phyloP scores from a whole-genome alignment of 2,888 invertebrate genomes.

The Dryobota labecula region DNA sequence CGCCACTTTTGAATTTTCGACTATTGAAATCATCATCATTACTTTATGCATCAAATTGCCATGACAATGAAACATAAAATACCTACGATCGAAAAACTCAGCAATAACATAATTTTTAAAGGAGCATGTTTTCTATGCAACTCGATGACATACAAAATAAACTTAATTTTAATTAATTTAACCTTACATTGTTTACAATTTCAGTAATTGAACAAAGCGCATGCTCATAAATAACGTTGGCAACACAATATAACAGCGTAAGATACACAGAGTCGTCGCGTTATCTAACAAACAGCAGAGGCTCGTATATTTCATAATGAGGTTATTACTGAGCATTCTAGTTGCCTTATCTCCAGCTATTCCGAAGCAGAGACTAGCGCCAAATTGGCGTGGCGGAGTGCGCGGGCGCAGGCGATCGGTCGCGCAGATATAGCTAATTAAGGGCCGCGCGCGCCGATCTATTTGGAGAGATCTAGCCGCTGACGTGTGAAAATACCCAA shows the following conservation, averaged over 20 bases:
- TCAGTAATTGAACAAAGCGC: constrained; percentile 58
- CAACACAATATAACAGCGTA: constrained; percentile 49
- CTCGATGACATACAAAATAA: constrained; percentile 3
- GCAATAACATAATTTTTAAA: neutral
- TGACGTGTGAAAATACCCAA: constrained; percentile 91
- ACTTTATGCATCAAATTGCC: constrained; percentile 2
- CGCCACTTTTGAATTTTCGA: constrained; percentile 12
- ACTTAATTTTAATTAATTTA: constrained; percentile 39
- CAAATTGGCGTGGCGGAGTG: constrained; percentile 89
- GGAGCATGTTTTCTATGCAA: constrained; percentile 1
- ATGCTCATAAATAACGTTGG: constrained; percentile 58
- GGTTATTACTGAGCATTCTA: constrained; percentile 89
- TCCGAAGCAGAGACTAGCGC: constrained; percentile 84
- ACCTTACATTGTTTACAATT: constrained; percentile 54
- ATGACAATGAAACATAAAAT: neutral
- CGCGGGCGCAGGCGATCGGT: constrained; percentile 86
- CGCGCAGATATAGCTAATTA: constrained; percentile 88
- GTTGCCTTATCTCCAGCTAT: constrained; percentile 84
- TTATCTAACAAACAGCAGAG: constrained; percentile 81
- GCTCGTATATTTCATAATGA: constrained; percentile 88
- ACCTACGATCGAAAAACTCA: neutral
- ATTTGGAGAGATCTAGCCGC: constrained; percentile 89
- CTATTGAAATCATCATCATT: constrained; percentile 1
- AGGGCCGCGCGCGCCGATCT: constrained; percentile 88
- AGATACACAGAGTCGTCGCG: constrained; percentile 73